Base-by-base conservation (phyloP, 2,113 vertebrate species). In the Condylura cristata region DNA sequence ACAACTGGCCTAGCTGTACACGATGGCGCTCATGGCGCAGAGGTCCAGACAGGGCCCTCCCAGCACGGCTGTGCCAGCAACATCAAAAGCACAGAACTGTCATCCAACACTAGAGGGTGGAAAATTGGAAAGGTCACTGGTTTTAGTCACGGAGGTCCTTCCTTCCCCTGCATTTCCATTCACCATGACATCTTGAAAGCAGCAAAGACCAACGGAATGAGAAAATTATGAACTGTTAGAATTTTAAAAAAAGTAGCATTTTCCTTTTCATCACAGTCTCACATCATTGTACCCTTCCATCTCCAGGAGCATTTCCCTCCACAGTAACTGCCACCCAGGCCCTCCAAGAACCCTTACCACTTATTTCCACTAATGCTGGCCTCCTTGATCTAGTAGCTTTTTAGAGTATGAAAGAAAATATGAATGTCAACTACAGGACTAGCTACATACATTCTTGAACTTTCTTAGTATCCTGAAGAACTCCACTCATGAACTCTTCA, bases 51-150 rank as follows among this genome's bases (percentile, higher is more conserved):
- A 70, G 30, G 34, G 20, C 11, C 68, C 63, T 41, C 76, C 58
- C 18, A 53, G 68, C 17, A 34, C 60, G 68, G 89, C 26, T 63
- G 20, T n/a, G 90, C 17, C 11, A 48, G 66, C 16, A 56, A 17
- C 61, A 84, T 76, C 75, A 34, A 75, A 71, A 85, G 61, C 53
- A 63, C 5, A 2, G 16, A 30, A 60, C 5, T 37, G 2, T 46
- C 56, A 58, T 44, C 65, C 30, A 60, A 44, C 41, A n/a, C 6
- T 26, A 14, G 16, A 83, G 44, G 6, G 44, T 58, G 51, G 72
- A 87, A 96, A 88, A 85, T 12, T 71, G 60, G 68, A 84, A 80
- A 80, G 80, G 60, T 63, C 61, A 46, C 26, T 70, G 18, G 32
- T 66, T 83, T 84, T 34, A 75, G 58, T 58, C 71, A 83, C 1